These are phyloP conservation scores for Aelia acuminata DNA, from an alignment of 2,888 invertebrate genomes.

Conservation along the genomic window DNA sequence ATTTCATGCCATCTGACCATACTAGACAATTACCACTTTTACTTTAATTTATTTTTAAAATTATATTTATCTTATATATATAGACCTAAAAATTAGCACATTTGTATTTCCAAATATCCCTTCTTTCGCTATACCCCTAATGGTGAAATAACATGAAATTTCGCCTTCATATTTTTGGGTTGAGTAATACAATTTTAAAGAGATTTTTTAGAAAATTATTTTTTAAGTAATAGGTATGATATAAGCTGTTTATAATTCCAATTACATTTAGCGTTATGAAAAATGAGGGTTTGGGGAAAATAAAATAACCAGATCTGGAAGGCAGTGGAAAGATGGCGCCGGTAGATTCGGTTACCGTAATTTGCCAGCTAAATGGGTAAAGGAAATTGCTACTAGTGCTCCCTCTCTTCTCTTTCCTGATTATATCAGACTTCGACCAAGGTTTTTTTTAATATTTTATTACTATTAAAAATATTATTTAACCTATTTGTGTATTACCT, in stretches of 20 bases:
- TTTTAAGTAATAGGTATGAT: background rate
- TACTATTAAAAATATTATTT: background rate
- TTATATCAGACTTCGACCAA: background rate
- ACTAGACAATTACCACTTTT: no score
- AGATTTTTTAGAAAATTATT: no score
- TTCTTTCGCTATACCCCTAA: no score
- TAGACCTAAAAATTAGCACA: no score
- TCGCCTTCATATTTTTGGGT: no score
- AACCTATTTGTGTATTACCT: background rate
- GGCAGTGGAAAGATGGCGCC: conserved; percentile 41
- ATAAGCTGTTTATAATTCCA: background rate
- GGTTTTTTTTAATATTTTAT: background rate
- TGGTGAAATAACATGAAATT: no score
- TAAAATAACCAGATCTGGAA: conserved; percentile 39
- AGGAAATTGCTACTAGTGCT: conserved; percentile 12
- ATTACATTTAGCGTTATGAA: background rate
- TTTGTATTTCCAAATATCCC: no score
- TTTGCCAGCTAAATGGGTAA: background rate
- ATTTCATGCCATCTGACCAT: no score
- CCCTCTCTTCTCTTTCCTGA: background rate
- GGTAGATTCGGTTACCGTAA: conserved; percentile 28
- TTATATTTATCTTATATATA: no score
- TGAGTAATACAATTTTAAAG: no score
- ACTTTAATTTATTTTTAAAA: no score
- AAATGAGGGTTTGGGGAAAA: background rate